Base-by-base conservation (phyloP, 2,797 vertebrate genomes). In the Pseudotriccus pelzelni region DNA sequence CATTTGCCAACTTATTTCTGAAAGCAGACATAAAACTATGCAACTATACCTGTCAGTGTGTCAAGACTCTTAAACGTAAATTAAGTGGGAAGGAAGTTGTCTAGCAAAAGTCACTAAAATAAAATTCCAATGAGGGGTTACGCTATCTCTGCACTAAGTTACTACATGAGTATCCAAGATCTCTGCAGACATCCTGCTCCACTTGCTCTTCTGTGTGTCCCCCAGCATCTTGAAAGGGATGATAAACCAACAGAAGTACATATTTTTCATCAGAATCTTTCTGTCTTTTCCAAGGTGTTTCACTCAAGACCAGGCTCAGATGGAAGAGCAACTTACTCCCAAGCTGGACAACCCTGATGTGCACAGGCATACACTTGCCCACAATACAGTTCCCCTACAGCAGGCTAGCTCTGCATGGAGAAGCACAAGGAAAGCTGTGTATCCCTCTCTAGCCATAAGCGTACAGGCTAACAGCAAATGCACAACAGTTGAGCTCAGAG, bases 281-380 rank as follows among this genome's bases (percentile, higher is more conserved):
- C 32, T 56, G 30, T n/a, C 32, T 76, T 66, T 86, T 44, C 58
- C 27, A 55, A 90, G 52, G 6, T 19, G 9, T 59, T 86, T 63
- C 49, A 32, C 39, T 67, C 19, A 12, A 34, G 53, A 6, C 19
- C 23, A 49, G 44, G 44, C 24, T 75, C 14, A 59, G 44, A 47
- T 1, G 1, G 37, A 80, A 83, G 20, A 84, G 12, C 30, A 60
- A 49, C 10, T 44, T 27, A 39, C 5, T 1, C 10, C 0, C 0
- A 79, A n/a, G 44, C 5, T 1, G 30, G 39, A 52, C 53, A 77
- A 13, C 6, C 16, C 32, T 52, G 49, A 37, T 10, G 49, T 14
- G 28, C 34, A 9, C 18, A 49, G 62, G 32, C 36, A 63, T 27
- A 24, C 7, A 1, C 17, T 32, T 19, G 6, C 27, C 52, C 1